Evolutionary conservation across 2,113 vertebrate genomes (phyloP), one percentile per base, ranked within the genome.

Genomic region (Phaethornis superciliosus): DNA sequence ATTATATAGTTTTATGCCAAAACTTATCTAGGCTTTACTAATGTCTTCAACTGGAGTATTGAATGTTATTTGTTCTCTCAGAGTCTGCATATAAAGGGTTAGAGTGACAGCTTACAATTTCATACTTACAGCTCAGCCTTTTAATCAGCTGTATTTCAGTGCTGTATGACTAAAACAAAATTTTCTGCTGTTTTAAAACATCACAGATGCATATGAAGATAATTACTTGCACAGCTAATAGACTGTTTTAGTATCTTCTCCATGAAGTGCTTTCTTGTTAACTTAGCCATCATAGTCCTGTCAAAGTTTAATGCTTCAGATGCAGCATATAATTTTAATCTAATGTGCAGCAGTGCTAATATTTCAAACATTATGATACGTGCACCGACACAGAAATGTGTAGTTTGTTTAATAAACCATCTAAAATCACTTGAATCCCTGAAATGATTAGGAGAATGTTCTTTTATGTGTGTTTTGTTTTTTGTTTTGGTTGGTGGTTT

Each of bases 161-260:
- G 35, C 6, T 21, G 10, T 54, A 37, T 0, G 9, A 78, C 44
- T 52, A 86, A 90, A 93, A 94, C 21, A 47, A 69, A 69, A 54
- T 95, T 87, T 81, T 92, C 44, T 87, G 37, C 40, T 81, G n/a
- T 79, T 90, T 84, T 62, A 92, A 86, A 93, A 79, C 32, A 15
- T 71, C 49, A 79, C 4, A 89, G 90, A 88, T 89, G 17, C 21
- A 54, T 92, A 46, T 46, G 67, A 88, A 55, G 35, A 81, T 72
- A 90, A 94, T 85, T 92, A 35, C 27, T 86, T 93, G 24, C 46
- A 81, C 17, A 87, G 70, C 21, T 89, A 81, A 86, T 64, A 67
- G 27, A 60, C 6, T 27, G 27, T 9, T 85, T 60, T 76, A 81
- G 12, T 46, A 28, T 62, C 72, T 81, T 81, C 60, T 94, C 49